A percentile compares a stretch with the other conserved stretches of the same genome.
Evolutionary conservation across 2,888 invertebrate genomes (phyloP).

Genomic region (Orchesella flavescens): DNA sequence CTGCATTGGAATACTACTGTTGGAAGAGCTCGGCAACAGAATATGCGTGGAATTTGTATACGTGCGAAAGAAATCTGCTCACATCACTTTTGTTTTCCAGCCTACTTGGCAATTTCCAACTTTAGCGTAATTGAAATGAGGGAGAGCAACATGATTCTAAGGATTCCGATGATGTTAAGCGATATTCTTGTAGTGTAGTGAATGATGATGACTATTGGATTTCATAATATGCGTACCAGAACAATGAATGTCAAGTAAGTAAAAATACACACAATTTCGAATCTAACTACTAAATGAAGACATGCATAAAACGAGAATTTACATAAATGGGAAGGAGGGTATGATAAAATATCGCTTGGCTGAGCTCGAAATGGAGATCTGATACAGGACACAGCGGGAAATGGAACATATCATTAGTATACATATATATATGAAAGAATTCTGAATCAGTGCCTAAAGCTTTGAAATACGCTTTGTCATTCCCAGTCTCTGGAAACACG

Average conservation of each 20-base stretch:
- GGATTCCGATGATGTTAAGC: neutral
- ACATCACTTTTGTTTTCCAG: constrained; percentile 3
- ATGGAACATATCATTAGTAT: constrained; percentile 49
- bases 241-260: neutral
- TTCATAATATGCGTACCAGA: neutral
- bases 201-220: constrained; percentile 8
- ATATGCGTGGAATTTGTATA: too few species aligned
- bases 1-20: too few species aligned
- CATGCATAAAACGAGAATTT: constrained; percentile 6
- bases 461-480: constrained; percentile 49
- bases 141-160: neutral
- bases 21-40: too few species aligned
- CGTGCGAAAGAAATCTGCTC: too few species aligned
- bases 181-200: constrained; percentile 5
- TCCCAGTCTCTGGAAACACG: constrained; percentile 27
- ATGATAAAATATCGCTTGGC: constrained; percentile 4
- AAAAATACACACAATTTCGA: neutral
- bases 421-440: constrained; percentile 32
- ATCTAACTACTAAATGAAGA: constrained; percentile 13
- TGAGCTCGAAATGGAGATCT: constrained; percentile 26
- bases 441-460: constrained; percentile 41
- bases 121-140: constrained; percentile 19
- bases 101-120: neutral
- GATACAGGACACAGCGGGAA: constrained; percentile 48
- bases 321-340: constrained; percentile 25